Percentiles rank a stretch among this genome's conserved stretches.
Evolutionary conservation across 1,140 invertebrate genomes (phyloP).

Genomic region (Psix sp.): DNA sequence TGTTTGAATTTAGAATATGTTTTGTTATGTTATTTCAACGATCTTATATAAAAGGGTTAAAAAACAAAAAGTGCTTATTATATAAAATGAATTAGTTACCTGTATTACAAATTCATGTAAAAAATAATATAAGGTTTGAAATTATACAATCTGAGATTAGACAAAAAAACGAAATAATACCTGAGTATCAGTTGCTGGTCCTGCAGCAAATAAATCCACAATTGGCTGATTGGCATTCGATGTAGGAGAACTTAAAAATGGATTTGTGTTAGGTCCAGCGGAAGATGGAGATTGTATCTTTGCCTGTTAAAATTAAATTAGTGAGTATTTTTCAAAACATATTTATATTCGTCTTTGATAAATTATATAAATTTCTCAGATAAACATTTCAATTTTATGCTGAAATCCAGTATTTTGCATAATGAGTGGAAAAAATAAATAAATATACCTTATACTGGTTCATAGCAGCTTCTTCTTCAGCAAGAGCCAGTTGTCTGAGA

Average conservation of each 20-base stretch:
- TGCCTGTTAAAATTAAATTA: constrained; percentile 77
- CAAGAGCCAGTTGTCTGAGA: constrained; percentile 89
- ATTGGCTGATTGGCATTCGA: constrained; percentile 81
- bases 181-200: constrained; percentile 74
- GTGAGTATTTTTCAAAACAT: too few relatives aligned
- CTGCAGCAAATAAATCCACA: constrained; percentile 86
- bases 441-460: constrained; percentile 92
- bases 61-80: too few relatives aligned
- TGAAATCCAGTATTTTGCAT: too few relatives aligned
- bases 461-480: constrained; percentile 96
- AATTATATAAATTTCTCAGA: too few relatives aligned
- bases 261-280: constrained; percentile 86
- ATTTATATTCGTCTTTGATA: too few relatives aligned
- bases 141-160: constrained; percentile 1
- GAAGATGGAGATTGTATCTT: constrained; percentile 86
- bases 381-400: too few relatives aligned
- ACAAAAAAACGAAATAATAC: constrained; percentile 52
- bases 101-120: too few relatives aligned
- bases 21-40: too few relatives aligned
- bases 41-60: too few relatives aligned
- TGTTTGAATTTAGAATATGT: too few relatives aligned
- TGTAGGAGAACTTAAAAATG: constrained; percentile 85
- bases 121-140: not conserved
- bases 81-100: too few relatives aligned
- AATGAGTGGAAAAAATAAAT: too few relatives aligned